Conservation (phyloP, 2,113 vertebrate species). For the Clarias macrocephalus region DNA sequence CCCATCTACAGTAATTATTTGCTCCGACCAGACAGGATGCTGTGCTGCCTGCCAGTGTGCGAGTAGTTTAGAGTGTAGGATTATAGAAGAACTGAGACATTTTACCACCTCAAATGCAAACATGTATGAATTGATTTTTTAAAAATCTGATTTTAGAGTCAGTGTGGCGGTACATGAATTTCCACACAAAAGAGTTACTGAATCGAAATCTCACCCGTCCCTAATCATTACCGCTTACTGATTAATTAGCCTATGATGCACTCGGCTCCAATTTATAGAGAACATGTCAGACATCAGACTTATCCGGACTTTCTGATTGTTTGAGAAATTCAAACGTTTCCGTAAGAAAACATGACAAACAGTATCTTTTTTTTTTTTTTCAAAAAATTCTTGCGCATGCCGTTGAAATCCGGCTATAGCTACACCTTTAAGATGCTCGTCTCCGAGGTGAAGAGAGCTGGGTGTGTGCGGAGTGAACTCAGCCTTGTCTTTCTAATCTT, state of each 20-base stretch:
- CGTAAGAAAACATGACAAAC: neutral
- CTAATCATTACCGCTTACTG: neutral
- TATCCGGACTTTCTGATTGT: neutral
- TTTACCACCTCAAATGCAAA: no score
- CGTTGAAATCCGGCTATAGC: neutral
- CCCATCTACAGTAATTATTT: no score
- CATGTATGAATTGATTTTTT: no score
- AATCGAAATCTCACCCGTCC: no score
- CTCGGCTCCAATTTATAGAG: neutral
- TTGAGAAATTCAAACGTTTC: neutral
- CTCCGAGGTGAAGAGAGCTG: constrained; percentile 3
- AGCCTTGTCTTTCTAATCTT: constrained; percentile 40
- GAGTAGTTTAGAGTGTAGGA: no score
- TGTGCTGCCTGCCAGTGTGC: no score
- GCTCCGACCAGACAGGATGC: no score
- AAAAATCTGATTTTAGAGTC: no score
- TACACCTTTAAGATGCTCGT: neutral
- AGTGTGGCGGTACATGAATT: no score
- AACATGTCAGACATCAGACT: neutral
- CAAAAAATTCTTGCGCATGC: neutral
- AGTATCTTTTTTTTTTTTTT: no score
- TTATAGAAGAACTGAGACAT: no score
- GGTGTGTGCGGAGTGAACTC: constrained; percentile 7
- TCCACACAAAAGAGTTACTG: no score
- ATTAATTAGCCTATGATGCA: neutral